These are phyloP conservation scores for Microtus oregoni DNA, from an alignment of 2,113 vertebrate genomes.

Conservation along the genomic window DNA sequence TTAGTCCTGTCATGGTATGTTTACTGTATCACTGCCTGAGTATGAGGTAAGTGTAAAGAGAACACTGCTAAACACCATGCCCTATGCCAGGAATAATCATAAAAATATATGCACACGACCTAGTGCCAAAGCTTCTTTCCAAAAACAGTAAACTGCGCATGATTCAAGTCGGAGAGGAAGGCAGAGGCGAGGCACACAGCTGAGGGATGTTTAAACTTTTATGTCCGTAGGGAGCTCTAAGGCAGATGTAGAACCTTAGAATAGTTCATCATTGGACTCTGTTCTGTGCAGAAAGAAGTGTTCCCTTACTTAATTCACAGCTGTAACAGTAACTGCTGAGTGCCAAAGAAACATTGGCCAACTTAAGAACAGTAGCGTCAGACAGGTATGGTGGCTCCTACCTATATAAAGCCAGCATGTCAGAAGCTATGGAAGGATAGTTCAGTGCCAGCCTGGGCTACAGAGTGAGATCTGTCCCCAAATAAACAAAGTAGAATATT, in stretches of 20 bases:
- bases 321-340: slow-evolving; percentile 1
- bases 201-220: slow-evolving; percentile 55
- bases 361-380: neutral
- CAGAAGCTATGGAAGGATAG: neutral
- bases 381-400: neutral
- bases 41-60: neutral
- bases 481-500: neutral
- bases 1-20: neutral
- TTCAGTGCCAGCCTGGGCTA: neutral
- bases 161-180: neutral
- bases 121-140: slow-evolving; percentile 41
- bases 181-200: neutral
- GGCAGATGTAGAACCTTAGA: slow-evolving; percentile 33
- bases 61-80: neutral
- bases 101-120: slow-evolving; percentile 40
- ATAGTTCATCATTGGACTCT: neutral
- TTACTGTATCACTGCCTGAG: neutral
- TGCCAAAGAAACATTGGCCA: neutral
- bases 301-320: slow-evolving; percentile 36
- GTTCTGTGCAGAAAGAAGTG: neutral
- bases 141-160: slow-evolving; percentile 4
- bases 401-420: neutral
- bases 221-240: slow-evolving; percentile 16
- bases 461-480: neutral
- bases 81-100: slow-evolving; percentile 53